Evolutionary conservation across 2,113 vertebrate species (phyloP).

Genomic region (Alligator sinensis): DNA sequence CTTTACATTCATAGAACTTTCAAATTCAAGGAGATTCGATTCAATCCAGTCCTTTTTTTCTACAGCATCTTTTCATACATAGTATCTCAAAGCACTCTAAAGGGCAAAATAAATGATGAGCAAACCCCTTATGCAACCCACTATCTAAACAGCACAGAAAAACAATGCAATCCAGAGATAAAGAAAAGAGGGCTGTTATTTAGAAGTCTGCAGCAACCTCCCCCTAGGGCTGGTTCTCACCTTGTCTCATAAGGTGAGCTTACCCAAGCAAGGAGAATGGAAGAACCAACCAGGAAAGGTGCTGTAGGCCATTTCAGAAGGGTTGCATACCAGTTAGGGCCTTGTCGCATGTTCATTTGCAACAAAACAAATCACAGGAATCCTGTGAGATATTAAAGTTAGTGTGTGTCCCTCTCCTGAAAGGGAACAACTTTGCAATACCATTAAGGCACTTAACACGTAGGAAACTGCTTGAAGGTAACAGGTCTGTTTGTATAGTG

Average conservation of each 20-base stretch:
- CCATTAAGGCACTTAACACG: too few species aligned
- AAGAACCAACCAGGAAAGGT: not conserved
- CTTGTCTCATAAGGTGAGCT: not conserved
- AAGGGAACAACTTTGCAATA: too few species aligned
- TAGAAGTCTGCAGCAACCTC: fast-evolving
- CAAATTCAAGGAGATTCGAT: slow-evolving; percentile 26
- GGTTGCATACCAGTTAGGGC: not conserved
- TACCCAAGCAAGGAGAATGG: not conserved
- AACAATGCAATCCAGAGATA: not conserved
- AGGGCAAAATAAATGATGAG: slow-evolving; percentile 18
- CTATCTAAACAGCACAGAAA: not conserved
- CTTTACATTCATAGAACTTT: not conserved
- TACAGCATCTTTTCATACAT: not conserved
- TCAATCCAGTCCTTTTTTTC: not conserved
- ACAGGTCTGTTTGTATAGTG: too few species aligned
- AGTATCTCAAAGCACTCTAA: not conserved
- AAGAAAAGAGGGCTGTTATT: fast-evolving
- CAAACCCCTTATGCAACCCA: not conserved
- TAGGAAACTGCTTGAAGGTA: too few species aligned
- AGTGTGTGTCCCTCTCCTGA: too few species aligned
- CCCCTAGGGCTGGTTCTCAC: not conserved
- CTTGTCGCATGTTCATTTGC: too few species aligned
- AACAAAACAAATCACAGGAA: too few species aligned
- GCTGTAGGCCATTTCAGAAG: not conserved
- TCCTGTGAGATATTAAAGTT: too few species aligned